Base-by-base conservation (phyloP, 2,797 vertebrate species). In the Notoglanidium macrostoma region DNA sequence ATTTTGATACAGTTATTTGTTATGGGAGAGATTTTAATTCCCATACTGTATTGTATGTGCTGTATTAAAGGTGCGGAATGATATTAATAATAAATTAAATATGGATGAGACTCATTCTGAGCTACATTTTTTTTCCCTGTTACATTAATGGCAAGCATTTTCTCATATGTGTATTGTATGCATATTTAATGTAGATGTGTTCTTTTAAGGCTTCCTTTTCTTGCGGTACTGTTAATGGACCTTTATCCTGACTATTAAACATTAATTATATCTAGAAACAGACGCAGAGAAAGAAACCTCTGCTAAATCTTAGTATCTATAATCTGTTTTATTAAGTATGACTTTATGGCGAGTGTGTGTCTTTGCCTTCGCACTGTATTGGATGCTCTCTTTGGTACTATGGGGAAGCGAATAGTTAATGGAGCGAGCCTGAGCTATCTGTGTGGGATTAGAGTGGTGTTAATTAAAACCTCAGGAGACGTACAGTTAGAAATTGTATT, bases 381-480 rank as follows among this genome's bases (percentile, higher is more conserved):
- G 6, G n/a, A 49, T 67, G 26, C 44, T n/a, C 29, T 87, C 14
- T 65, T 10, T n/a, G 32, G 49, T 59, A 21, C 57, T 67, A 3
- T 5, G 44, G 26, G 21, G 46, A 76, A 83, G 79, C 40, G 57
- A 57, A 51, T 88, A 90, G 85, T 57, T 26, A 44, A 65, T 82
- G 44, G 26, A 51, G 59, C 49, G 32, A 93, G 78, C 88, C 83
- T 29, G 87, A 87, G 87, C 90, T 32, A 78, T 88, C 91, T 93
- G 91, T 88, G 83, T 65, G 19, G 11, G 44, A 49, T 17, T 29
- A 9, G 68, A 87, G 29, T n/a, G 9, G 44, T 67, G 80, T 68
- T 84, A 85, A 87, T 87, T 84, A 87, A 76, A 85, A 80, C 67
- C 85, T 76, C 21, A 35, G 55, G 55, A 84, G 65, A 46, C 29